These are phyloP conservation scores for Catonia carolina DNA, from an alignment of 2,888 invertebrate species.

Conservation along the genomic window DNA sequence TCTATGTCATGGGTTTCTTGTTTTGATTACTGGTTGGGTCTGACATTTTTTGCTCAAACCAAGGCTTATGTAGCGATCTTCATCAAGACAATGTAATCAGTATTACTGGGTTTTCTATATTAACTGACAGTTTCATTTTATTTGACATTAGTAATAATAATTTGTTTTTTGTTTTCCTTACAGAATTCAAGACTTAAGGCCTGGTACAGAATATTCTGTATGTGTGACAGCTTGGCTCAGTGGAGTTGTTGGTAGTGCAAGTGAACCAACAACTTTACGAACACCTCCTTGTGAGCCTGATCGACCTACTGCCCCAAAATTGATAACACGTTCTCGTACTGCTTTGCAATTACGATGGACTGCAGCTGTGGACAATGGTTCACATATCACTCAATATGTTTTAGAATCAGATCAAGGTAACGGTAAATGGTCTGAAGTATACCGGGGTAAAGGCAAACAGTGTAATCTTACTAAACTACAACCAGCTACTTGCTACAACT, in stretches of 20 bases:
- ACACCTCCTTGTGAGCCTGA: conserved; percentile 80
- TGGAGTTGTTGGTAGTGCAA: conserved; percentile 64
- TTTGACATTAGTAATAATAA: too few species aligned
- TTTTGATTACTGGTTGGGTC: too few species aligned
- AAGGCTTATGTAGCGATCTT: too few species aligned
- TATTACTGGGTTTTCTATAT: too few species aligned
- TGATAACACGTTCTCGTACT: conserved; percentile 63
- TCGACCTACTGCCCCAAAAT: conserved; percentile 61
- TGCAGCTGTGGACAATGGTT: conserved; percentile 70
- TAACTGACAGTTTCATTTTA: too few species aligned
- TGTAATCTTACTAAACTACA: conserved; percentile 67
- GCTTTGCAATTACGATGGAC: conserved; percentile 64
- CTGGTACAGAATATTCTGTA: conserved; percentile 81
- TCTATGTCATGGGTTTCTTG: too few species aligned
- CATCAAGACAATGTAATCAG: too few species aligned
- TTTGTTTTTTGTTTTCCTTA: too few species aligned
- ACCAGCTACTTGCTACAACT: conserved; percentile 71
- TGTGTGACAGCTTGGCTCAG: conserved; percentile 72
- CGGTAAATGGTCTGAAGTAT: conserved; percentile 63
- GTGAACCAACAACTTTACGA: conserved; percentile 70
- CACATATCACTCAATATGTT: conserved; percentile 66
- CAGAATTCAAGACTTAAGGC: conserved; percentile 71
- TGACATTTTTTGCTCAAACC: too few species aligned
- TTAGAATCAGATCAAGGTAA: conserved; percentile 68
- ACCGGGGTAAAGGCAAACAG: conserved; percentile 66